phyloP scores from a whole-genome alignment of 2,888 invertebrate species.

The Volucella inanis region DNA sequence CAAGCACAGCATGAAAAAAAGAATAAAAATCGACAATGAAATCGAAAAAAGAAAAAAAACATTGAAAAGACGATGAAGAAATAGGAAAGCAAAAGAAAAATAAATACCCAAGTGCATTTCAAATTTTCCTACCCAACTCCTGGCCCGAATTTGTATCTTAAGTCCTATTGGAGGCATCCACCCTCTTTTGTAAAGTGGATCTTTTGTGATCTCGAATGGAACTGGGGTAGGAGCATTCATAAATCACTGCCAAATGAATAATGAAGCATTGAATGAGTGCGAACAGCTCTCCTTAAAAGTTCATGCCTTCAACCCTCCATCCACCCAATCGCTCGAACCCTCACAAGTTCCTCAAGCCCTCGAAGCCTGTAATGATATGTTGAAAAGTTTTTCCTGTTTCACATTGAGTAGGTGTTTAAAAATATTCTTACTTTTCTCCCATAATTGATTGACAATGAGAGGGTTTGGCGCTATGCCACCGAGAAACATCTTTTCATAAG shows the following conservation, averaged over 20 bases:
- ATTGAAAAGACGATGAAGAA: not conserved
- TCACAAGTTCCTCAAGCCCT: not conserved
- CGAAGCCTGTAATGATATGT: constrained; percentile 27
- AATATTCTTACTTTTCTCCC: constrained; percentile 12
- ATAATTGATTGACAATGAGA: constrained; percentile 44
- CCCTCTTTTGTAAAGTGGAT: constrained; percentile 47
- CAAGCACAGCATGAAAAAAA: constrained; percentile 48
- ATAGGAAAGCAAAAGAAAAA: constrained; percentile 15
- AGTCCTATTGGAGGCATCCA: constrained; percentile 43
- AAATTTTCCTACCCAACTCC: constrained; percentile 3
- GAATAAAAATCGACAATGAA: constrained; percentile 4
- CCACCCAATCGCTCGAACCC: not conserved
- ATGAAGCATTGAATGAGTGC: constrained; percentile 70
- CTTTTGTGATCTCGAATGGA: constrained; percentile 45
- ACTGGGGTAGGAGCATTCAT: constrained; percentile 68
- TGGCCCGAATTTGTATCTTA: not conserved
- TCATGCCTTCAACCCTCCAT: not conserved
- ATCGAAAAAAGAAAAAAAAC: not conserved
- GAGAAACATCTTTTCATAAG: constrained; percentile 3
- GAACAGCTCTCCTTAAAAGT: constrained; percentile 46
- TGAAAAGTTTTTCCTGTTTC: constrained; percentile 31
- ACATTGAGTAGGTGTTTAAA: constrained; percentile 32
- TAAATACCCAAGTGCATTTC: constrained; percentile 68
- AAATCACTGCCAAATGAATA: constrained; percentile 75
- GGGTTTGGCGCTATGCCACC: not conserved